Evolutionary conservation across 2,888 invertebrate species (phyloP).

Genomic region (Idaea straminata): DNA sequence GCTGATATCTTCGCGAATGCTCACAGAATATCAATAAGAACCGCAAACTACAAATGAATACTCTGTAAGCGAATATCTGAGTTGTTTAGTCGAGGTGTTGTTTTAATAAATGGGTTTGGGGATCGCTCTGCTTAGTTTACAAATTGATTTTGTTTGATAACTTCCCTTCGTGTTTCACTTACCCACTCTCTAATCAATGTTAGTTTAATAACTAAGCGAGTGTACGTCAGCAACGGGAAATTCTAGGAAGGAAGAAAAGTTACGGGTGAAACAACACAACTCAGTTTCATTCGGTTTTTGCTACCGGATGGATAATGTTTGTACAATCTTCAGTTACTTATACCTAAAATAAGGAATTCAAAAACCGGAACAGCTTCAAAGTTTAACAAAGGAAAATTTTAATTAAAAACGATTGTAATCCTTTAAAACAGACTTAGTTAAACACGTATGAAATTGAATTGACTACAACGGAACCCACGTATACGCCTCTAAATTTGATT

Average conservation of each 20-base stretch:
- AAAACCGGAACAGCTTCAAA: slow-evolving; percentile 10
- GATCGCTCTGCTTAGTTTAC: slow-evolving; percentile 30
- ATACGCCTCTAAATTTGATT: slow-evolving; percentile 51
- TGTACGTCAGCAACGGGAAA: neutral
- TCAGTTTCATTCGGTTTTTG: neutral
- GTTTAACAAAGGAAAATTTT: slow-evolving; percentile 12
- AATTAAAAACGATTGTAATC: slow-evolving; percentile 16
- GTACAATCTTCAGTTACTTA: neutral
- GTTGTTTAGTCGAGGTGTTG: slow-evolving; percentile 45
- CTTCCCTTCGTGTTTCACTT: slow-evolving; percentile 24
- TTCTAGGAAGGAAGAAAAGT: neutral
- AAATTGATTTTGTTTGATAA: slow-evolving; percentile 32
- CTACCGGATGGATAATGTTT: neutral
- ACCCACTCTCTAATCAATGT: slow-evolving; percentile 27
- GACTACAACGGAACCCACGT: slow-evolving; percentile 33
- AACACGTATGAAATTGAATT: slow-evolving; percentile 17
- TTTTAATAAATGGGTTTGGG: slow-evolving; percentile 39
- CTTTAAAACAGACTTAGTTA: slow-evolving; percentile 6
- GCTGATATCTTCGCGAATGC: slow-evolving; percentile 58
- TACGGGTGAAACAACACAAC: neutral
- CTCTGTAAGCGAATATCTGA: slow-evolving; percentile 45
- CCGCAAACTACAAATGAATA: slow-evolving; percentile 60
- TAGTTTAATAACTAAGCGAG: slow-evolving; percentile 11
- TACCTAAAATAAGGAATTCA: neutral
- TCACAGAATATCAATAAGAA: slow-evolving; percentile 64